phyloP scores from a whole-genome alignment of 2,797 vertebrate genomes.

The Morelia viridis region DNA sequence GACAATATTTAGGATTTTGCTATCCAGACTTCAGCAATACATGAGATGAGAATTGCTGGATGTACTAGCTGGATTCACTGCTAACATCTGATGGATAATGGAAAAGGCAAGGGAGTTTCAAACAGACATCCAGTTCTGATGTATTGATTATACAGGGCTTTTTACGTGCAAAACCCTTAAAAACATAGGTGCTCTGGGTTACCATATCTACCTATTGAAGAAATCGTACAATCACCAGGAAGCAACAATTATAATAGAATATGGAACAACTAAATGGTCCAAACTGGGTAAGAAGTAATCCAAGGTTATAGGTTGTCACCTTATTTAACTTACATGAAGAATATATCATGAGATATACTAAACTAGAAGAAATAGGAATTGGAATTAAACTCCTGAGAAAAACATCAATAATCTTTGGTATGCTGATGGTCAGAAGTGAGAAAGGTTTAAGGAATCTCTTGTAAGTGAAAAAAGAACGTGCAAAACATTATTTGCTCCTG shows the following conservation, averaged over 20 bases:
- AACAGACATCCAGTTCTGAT: neutral
- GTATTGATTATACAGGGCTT: neutral
- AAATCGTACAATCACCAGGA: neutral
- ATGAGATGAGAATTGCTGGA: neutral
- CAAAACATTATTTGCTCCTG: neutral
- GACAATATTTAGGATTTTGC: neutral
- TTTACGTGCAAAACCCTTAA: neutral
- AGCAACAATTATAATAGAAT: neutral
- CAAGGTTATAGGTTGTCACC: neutral
- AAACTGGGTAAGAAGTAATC: neutral
- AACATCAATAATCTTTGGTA: neutral
- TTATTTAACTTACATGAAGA: neutral
- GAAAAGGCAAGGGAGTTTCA: neutral
- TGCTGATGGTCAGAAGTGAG: neutral
- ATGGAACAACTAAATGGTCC: neutral
- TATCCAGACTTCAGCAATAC: neutral
- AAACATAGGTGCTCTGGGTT: neutral
- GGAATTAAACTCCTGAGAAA: neutral
- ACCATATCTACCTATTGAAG: neutral
- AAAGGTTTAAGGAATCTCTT: neutral
- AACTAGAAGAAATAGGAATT: neutral
- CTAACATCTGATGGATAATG: neutral
- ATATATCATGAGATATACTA: neutral
- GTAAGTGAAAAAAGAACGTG: neutral
- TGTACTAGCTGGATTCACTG: neutral